A percentile compares a stretch with the other conserved stretches of the same genome.
phyloP scores from a whole-genome alignment of 1,140 invertebrate genomes.

The Conus betulinus region DNA sequence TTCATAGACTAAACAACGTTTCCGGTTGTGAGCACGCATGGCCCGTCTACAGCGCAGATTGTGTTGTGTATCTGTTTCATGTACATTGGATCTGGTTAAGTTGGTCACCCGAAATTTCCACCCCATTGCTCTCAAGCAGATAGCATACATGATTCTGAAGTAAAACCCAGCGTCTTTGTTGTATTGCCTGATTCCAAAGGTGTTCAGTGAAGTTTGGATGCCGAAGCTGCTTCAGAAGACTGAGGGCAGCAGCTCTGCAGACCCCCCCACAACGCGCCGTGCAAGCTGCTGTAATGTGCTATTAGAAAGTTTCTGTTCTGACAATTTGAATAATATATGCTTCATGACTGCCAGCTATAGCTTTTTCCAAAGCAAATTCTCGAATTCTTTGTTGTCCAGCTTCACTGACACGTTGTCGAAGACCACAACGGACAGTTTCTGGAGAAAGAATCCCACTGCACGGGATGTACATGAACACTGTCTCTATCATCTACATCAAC shows the following conservation, averaged over 20 bases:
- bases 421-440: background rate
- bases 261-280: background rate
- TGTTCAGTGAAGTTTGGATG: background rate
- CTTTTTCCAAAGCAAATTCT: background rate
- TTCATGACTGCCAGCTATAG: background rate
- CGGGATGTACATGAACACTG: background rate
- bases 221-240: background rate
- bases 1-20: background rate
- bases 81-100: background rate
- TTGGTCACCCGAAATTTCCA: background rate
- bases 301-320: background rate
- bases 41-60: background rate
- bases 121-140: background rate
- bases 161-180: background rate
- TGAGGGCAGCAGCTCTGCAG: background rate
- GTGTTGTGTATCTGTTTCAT: background rate
- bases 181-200: background rate
- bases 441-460: background rate
- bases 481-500: background rate
- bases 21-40: background rate
- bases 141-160: background rate
- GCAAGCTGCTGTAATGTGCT: background rate
- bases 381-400: background rate
- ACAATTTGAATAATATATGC: background rate
- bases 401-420: background rate